Conservation (phyloP, 2,113 vertebrate species). For the Eptatretus burgeri region DNA sequence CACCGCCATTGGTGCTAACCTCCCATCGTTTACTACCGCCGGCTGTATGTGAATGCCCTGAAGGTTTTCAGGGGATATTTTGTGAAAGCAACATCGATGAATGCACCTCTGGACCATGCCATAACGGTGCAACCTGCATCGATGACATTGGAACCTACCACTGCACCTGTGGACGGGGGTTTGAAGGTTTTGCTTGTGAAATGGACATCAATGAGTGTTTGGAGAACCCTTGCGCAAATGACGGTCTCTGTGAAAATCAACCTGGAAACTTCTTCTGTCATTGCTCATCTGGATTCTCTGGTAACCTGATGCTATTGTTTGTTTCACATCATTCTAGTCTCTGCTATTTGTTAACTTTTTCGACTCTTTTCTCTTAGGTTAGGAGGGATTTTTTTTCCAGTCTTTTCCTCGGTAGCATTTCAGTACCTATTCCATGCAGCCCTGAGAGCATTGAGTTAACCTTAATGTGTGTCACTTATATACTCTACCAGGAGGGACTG, state of each 20-base stretch:
- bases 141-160: slow-evolving; percentile 75
- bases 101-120: slow-evolving; percentile 63
- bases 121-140: slow-evolving; percentile 68
- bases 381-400: too few relatives aligned
- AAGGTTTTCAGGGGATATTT: slow-evolving; percentile 38
- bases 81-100: slow-evolving; percentile 61
- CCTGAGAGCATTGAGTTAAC: too few relatives aligned
- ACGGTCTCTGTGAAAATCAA: slow-evolving; percentile 69
- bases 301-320: slow-evolving; percentile 16
- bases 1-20: slow-evolving; percentile 43
- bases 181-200: slow-evolving; percentile 74
- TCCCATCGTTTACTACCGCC: slow-evolving; percentile 44
- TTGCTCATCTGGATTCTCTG: slow-evolving; percentile 73
- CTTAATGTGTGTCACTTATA: too few relatives aligned
- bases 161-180: slow-evolving; percentile 60
- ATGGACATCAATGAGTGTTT: slow-evolving; percentile 80
- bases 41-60: slow-evolving; percentile 52
- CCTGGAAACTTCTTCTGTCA: slow-evolving; percentile 69
- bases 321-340: fast-evolving
- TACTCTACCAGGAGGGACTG: too few relatives aligned
- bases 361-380: too few relatives aligned
- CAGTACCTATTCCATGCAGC: too few relatives aligned
- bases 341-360: too few relatives aligned
- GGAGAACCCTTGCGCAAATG: slow-evolving; percentile 56
- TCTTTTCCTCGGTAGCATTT: too few relatives aligned